Evolutionary conservation across 2,888 invertebrate genomes (phyloP), one percentile per base, ranked within the genome.

Genomic region (Apamea sordens): DNA sequence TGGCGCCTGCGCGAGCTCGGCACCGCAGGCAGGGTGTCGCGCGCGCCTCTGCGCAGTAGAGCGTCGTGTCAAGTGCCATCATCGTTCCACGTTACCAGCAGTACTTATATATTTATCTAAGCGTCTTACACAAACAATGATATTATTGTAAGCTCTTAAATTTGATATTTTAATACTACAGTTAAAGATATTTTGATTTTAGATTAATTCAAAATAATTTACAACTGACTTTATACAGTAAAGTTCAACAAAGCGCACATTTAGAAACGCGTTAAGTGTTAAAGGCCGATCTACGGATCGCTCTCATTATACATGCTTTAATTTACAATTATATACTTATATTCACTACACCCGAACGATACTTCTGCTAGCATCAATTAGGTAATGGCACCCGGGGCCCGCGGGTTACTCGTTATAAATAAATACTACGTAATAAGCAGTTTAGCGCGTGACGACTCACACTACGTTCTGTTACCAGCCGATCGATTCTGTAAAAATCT

Each of bases 101-200:
- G 56, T 56, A 71, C 67, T 63, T 70, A 69, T 18, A 64, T 36
- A 78, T 70, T 65, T 72, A 76, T 53, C 36, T 76, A 80, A 83
- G 85, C 80, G 79, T 77, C 84, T 88, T 84, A 86, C 78, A 68
- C 72, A 73, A 82, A 87, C 80, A 88, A 74, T 88, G 87, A 88
- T 88, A 88, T 88, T 84, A 83, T 80, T 81, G 80, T 88, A 88
- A 88, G 89, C 88, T 88, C 88, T 87, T 88, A 88, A 21, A 85
- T 84, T 87, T 85, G 83, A 88, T 84, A 88, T 83, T 73, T 53
- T 71, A 82, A 74, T 73, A 80, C 71, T 70, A 72, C 65, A 65
- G 41, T 61, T 71, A 73, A 69, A 78, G 28, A 73, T 76, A 68
- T 74, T 74, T 65, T 56, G 69, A 75, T 77, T 67, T 68, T 63